Percentiles rank a stretch among this genome's conserved stretches.
These are phyloP conservation scores for Lumbricus terrestris DNA, from an alignment of 2,888 invertebrate species.

Conservation along the genomic window DNA sequence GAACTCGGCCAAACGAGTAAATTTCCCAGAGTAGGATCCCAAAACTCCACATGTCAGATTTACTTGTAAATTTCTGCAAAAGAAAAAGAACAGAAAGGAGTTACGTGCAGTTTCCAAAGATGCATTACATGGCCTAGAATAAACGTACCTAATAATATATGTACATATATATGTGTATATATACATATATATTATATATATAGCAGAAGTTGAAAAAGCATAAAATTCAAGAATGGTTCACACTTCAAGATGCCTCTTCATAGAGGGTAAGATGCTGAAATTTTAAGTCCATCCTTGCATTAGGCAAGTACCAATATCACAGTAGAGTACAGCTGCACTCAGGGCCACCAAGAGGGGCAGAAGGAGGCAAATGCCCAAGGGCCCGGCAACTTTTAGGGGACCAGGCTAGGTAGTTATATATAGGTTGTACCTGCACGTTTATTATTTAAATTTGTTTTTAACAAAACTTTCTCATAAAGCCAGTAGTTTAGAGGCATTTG, in stretches of 20 bases:
- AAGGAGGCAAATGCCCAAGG: too few species aligned
- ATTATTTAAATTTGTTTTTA: too few species aligned
- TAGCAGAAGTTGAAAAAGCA: background rate
- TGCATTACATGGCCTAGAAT: background rate
- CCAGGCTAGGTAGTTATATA: too few species aligned
- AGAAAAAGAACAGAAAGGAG: background rate
- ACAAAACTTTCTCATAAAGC: too few species aligned
- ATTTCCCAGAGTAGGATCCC: conserved; percentile 98
- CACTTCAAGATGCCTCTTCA: background rate
- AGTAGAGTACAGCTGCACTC: conserved; percentile 21
- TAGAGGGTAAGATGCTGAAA: too few species aligned
- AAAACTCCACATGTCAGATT: conserved; percentile 99
- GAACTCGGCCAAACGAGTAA: conserved; percentile 97
- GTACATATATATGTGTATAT: too few species aligned
- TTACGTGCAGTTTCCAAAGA: background rate
- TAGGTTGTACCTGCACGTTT: too few species aligned
- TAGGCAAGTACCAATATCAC: too few species aligned
- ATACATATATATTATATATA: too few species aligned
- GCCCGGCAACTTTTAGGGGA: too few species aligned
- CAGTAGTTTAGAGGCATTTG: too few species aligned
- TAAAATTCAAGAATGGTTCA: background rate
- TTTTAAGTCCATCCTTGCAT: background rate
- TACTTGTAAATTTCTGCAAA: conserved; percentile 83
- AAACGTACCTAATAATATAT: background rate
- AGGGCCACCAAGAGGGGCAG: too few species aligned